phyloP scores from a whole-genome alignment of 2,797 vertebrate genomes.

The Silurus lanzhouensis region DNA sequence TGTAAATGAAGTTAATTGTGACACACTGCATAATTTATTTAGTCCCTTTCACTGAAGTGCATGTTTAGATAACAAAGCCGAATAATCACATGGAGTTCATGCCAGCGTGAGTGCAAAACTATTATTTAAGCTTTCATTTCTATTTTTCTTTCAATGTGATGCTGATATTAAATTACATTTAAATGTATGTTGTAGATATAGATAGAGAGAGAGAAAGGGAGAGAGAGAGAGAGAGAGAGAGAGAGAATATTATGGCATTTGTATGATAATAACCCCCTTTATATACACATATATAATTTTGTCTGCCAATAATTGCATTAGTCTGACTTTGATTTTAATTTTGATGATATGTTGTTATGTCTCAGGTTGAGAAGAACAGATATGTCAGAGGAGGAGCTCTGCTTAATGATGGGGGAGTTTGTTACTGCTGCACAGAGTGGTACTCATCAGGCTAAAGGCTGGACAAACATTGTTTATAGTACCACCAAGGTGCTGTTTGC shows the following conservation, averaged over 20 bases:
- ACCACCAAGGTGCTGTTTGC: slow-evolving; percentile 51
- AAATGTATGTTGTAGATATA: no score
- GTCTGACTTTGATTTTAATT: not conserved
- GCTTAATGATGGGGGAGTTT: slow-evolving; percentile 59
- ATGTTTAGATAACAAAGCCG: no score
- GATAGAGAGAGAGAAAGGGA: no score
- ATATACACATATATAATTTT: not conserved
- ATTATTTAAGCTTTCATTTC: no score
- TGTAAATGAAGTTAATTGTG: no score
- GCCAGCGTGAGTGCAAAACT: no score
- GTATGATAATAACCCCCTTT: not conserved
- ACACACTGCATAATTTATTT: no score
- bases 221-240: no score
- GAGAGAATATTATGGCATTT: not conserved
- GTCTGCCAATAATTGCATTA: not conserved
- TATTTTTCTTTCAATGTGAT: no score
- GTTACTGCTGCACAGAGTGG: slow-evolving; percentile 58
- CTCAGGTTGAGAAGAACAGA: slow-evolving; percentile 53
- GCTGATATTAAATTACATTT: no score
- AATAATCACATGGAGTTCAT: no score
- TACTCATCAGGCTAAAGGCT: slow-evolving; percentile 57
- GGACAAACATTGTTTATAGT: slow-evolving; percentile 61
- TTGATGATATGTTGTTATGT: slow-evolving; percentile 17
- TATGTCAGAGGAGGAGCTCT: slow-evolving; percentile 61
- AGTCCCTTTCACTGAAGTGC: no score